Evolutionary conservation across 2,113 vertebrate genomes (phyloP), one percentile per base, ranked within the genome.

Genomic region (Micronycteris hirsuta): DNA sequence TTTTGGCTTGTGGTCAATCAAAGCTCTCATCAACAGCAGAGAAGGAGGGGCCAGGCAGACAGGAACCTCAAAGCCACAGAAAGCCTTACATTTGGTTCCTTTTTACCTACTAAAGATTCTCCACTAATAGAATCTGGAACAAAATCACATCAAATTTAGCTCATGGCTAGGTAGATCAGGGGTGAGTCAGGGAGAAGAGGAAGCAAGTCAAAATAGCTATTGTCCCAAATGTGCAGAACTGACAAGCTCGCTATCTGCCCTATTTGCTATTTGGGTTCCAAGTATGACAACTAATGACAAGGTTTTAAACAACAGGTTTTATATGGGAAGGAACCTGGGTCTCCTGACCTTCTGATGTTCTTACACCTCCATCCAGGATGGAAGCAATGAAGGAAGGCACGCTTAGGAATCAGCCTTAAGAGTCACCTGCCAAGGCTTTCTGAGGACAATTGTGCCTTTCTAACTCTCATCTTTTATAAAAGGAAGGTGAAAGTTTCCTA

Each of bases 181-280:
- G 94, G 56, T 87, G 68, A 95, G 65, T 92, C 76, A 92, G 81
- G 88, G 58, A 93, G 94, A 88, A 90, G 71, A 84, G 74, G 87
- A 81, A 88, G 85, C 28, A 28, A 38, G 58, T 96, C 85, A 84
- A 78, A 94, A 76, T 58, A 77, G 7, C 65, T 88, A 14, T 65
- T 86, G 93, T 89, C 74, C 65, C 70, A 67, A 91, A 83, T 17
- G 76, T 77, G 88, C 26, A 43, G 90, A 61, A 38, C 61, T n/a
- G 41, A 70, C 56, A 58, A 85, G 80, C 54, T 63, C 19, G 52
- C 52, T 24, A 49, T 73, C 73, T 73, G 86, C 24, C 76, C 96
- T 90, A 71, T 71, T 88, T 96, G 85, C 85, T 88, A 56, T 67
- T 88, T 78, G 89, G 92, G 63, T 91, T 91, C 80, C 38, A 74